These are phyloP conservation scores for Adoxophyes honmai DNA, from an alignment of 1,140 invertebrate genomes.

Conservation along the genomic window DNA sequence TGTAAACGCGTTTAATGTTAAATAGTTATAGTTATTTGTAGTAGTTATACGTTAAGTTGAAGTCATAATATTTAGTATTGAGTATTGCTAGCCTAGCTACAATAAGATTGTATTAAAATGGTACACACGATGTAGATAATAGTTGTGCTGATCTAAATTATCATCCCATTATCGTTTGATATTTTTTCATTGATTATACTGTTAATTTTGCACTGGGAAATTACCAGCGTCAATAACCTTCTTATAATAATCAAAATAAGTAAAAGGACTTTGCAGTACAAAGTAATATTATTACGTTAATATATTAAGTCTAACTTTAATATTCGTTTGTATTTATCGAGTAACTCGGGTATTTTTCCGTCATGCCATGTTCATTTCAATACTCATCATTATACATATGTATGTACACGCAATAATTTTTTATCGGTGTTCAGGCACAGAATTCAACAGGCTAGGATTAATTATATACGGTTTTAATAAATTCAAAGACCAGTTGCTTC, in stretches of 20 bases:
- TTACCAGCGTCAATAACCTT: no score
- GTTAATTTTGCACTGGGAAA: no score
- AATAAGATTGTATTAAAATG: constrained; percentile 37
- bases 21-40: constrained; percentile 43
- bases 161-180: no score
- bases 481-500: no score
- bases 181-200: no score
- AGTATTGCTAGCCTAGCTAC: constrained; percentile 44
- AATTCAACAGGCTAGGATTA: no score
- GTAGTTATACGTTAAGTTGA: constrained; percentile 63
- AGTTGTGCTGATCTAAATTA: constrained; percentile 10
- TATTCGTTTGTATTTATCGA: background rate
- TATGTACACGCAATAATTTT: no score
- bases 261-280: constrained; percentile 1
- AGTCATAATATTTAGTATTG: constrained; percentile 71
- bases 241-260: no score
- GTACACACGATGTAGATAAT: background rate
- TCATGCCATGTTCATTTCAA: background rate
- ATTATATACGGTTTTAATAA: no score
- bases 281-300: constrained; percentile 12
- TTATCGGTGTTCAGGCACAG: no score
- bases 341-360: background rate
- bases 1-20: constrained; percentile 45
- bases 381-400: no score
- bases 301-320: background rate